These are phyloP conservation scores for Agrochola circellaris DNA, from an alignment of 2,888 invertebrate species.

Conservation along the genomic window DNA sequence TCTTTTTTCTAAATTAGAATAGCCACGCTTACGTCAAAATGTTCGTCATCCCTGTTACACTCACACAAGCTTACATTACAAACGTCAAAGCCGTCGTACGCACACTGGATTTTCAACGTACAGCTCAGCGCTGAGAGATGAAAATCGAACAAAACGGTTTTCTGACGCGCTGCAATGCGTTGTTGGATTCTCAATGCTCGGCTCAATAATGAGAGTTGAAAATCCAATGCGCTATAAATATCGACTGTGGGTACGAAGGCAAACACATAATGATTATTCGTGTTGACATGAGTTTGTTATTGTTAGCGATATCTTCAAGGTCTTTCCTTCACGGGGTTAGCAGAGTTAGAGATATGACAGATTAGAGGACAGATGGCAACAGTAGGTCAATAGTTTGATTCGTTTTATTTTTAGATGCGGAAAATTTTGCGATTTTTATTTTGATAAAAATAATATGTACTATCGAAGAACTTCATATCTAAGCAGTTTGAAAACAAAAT, in stretches of 20 bases:
- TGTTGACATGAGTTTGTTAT: slow-evolving; percentile 43
- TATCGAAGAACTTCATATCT: no score
- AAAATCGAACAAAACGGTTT: background rate
- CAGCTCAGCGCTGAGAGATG: background rate
- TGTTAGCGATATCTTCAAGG: slow-evolving; percentile 44
- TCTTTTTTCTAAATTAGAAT: background rate
- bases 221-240: background rate
- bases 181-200: no score
- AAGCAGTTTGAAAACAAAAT: no score
- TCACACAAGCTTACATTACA: background rate
- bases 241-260: background rate
- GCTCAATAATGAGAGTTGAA: background rate
- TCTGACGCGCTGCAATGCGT: no score
- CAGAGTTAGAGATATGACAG: slow-evolving; percentile 35
- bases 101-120: background rate
- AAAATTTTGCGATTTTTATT: background rate
- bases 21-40: slow-evolving; percentile 1
- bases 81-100: slow-evolving; percentile 8
- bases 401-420: slow-evolving; percentile 11
- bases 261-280: background rate
- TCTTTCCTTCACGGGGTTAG: slow-evolving; percentile 11
- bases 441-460: no score
- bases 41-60: slow-evolving; percentile 22
- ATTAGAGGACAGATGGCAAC: slow-evolving; percentile 34
- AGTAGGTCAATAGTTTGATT: background rate